Evolutionary conservation across 1,140 invertebrate genomes (phyloP).

Genomic region (Macrostomum lignano): DNA sequence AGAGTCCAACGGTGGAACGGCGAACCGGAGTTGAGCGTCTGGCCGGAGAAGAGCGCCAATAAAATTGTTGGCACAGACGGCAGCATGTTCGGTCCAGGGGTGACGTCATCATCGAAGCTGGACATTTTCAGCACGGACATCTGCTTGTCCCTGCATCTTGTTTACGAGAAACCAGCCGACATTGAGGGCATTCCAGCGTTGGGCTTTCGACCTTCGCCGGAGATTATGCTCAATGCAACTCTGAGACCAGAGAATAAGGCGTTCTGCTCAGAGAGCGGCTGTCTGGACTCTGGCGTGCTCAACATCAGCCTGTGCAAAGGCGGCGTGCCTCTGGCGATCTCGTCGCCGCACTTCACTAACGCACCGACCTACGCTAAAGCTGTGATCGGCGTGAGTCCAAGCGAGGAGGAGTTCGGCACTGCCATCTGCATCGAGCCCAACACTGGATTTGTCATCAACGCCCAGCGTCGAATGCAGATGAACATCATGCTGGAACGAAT

Average conservation of each 20-base stretch:
- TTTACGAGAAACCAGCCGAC: too few relatives aligned
- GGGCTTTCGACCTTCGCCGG: too few relatives aligned
- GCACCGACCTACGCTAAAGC: slow-evolving; percentile 9
- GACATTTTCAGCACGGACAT: slow-evolving; percentile 15
- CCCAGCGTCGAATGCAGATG: slow-evolving; percentile 8
- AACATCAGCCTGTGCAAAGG: slow-evolving; percentile 11
- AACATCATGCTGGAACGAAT: too few relatives aligned
- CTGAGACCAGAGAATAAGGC: slow-evolving; percentile 13
- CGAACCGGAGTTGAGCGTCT: slow-evolving; percentile 7
- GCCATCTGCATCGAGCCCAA: not conserved
- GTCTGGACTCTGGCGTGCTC: slow-evolving; percentile 12
- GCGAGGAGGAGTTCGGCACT: not conserved
- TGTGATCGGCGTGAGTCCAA: not conserved
- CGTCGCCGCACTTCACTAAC: slow-evolving; percentile 11
- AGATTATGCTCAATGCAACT: slow-evolving; percentile 10
- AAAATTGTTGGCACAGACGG: slow-evolving; percentile 17
- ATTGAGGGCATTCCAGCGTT: too few relatives aligned
- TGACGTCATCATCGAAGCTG: slow-evolving; percentile 10
- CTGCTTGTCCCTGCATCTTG: slow-evolving; percentile 10
- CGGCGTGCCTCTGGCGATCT: slow-evolving; percentile 11
- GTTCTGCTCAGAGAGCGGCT: slow-evolving; percentile 12
- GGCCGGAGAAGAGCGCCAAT: slow-evolving; percentile 12
- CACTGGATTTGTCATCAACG: slow-evolving; percentile 8
- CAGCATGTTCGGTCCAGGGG: slow-evolving; percentile 12
- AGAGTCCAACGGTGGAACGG: too few relatives aligned